Percentiles rank a stretch among this genome's conserved stretches.
These are phyloP conservation scores for Serrognathus titanus DNA, from an alignment of 2,888 invertebrate species.

Conservation along the genomic window DNA sequence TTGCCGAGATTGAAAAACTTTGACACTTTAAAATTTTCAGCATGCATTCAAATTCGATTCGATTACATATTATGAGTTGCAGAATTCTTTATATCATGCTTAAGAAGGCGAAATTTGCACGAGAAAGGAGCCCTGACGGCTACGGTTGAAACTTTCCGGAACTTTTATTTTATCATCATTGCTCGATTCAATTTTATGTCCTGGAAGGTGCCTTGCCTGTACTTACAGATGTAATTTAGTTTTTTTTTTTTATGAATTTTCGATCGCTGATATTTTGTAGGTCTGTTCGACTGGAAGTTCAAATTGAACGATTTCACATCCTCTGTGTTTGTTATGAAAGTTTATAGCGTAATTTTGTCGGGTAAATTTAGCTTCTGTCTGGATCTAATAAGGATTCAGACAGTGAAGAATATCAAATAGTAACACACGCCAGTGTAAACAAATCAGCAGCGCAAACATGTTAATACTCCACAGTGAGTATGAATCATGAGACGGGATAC, in stretches of 20 bases:
- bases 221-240: too few relatives aligned
- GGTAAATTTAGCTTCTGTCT: neutral
- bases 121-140: neutral
- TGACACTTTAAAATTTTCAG: conserved; percentile 25
- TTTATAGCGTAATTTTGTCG: neutral
- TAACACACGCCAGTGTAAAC: conserved; percentile 31
- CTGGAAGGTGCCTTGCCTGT: neutral
- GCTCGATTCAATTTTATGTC: conserved; percentile 9
- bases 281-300: too few relatives aligned
- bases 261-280: too few relatives aligned
- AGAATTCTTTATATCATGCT: conserved; percentile 3
- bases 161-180: conserved; percentile 26
- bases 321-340: neutral
- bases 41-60: conserved; percentile 21
- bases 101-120: neutral
- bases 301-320: too few relatives aligned
- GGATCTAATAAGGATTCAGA: conserved; percentile 14
- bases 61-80: conserved; percentile 15
- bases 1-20: conserved; percentile 38
- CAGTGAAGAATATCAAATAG: conserved; percentile 22
- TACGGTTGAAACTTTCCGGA: conserved; percentile 10
- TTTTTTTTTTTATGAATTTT: too few relatives aligned
- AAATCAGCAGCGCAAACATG: conserved; percentile 39
- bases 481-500: conserved; percentile 38
- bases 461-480: conserved; percentile 34